A percentile compares a stretch with the other conserved stretches of the same genome.
These are phyloP conservation scores for Siphamia tubifer DNA, from an alignment of 2,113 vertebrate species.

Conservation along the genomic window DNA sequence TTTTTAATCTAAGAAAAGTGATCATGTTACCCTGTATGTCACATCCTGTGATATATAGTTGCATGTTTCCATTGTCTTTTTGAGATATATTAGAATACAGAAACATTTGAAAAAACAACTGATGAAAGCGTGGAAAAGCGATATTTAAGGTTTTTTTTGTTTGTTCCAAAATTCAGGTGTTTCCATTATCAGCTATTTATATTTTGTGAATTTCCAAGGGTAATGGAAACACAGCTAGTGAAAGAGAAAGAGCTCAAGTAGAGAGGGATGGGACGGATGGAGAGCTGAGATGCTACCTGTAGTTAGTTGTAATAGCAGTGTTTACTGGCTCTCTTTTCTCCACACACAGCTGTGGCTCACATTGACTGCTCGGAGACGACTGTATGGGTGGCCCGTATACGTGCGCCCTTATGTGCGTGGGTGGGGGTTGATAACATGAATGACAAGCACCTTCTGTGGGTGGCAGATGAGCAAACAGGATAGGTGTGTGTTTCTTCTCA, in stretches of 20 bases:
- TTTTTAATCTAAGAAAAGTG: too few relatives aligned
- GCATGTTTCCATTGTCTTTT: too few relatives aligned
- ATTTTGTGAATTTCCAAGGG: too few relatives aligned
- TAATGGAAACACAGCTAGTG: too few relatives aligned
- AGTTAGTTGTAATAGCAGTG: conserved; percentile 65
- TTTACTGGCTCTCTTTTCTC: conserved; percentile 52
- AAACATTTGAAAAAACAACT: too few relatives aligned
- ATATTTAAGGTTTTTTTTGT: too few relatives aligned
- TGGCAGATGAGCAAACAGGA: conserved; percentile 31
- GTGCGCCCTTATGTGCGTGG: background rate
- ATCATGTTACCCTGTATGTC: too few relatives aligned
- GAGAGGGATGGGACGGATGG: conserved; percentile 43
- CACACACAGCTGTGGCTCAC: conserved; percentile 21
- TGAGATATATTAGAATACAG: too few relatives aligned
- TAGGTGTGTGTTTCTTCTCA: conserved; percentile 22
- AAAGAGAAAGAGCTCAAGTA: conserved; percentile 46
- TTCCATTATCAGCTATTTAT: too few relatives aligned
- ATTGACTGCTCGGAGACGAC: conserved; percentile 48
- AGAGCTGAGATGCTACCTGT: conserved; percentile 60
- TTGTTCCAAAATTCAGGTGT: too few relatives aligned
- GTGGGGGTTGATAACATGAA: conserved; percentile 25
- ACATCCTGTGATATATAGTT: too few relatives aligned
- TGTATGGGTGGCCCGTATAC: conserved; percentile 60
- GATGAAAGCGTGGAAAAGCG: too few relatives aligned
- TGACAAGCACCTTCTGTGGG: conserved; percentile 37